Percentiles rank a stretch among this genome's conserved stretches.
phyloP scores from a whole-genome alignment of 1,140 invertebrate genomes.

The Ephestia elutella region DNA sequence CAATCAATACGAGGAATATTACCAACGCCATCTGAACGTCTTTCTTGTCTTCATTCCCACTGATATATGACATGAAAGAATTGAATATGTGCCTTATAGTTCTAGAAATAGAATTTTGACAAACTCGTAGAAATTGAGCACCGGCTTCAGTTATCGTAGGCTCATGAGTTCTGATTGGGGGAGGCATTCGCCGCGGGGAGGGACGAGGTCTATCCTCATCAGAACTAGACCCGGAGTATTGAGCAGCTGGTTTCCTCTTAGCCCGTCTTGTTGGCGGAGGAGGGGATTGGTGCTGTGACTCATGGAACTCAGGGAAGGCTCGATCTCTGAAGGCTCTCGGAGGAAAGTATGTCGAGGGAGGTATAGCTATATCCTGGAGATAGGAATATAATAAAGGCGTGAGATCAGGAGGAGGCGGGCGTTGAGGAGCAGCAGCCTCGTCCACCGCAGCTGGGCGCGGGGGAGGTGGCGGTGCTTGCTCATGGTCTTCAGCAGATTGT shows the following conservation, averaged over 20 bases:
- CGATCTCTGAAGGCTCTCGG: conserved; percentile 58
- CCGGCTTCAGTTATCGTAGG: conserved; percentile 78
- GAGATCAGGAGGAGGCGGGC: conserved; percentile 75
- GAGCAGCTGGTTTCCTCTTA: conserved; percentile 55
- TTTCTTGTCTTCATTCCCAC: conserved; percentile 77
- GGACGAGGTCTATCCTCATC: conserved; percentile 67
- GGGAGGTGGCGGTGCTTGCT: conserved; percentile 26
- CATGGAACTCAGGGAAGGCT: conserved; percentile 46
- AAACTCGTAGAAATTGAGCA: conserved; percentile 78
- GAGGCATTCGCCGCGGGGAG: conserved; percentile 53
- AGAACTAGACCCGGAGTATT: conserved; percentile 67
- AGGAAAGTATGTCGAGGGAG: conserved; percentile 61
- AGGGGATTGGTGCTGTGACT: conserved; percentile 46
- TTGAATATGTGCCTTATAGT: conserved; percentile 79
- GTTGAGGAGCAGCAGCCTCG: conserved; percentile 61
- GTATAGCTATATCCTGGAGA: conserved; percentile 68
- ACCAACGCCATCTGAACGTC: conserved; percentile 83
- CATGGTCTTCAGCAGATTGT: conserved; percentile 22
- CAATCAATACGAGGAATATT: conserved; percentile 83
- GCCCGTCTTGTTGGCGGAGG: conserved; percentile 49
- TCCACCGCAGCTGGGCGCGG: conserved; percentile 44
- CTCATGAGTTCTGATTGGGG: conserved; percentile 62
- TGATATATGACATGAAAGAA: conserved; percentile 76
- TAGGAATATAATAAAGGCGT: conserved; percentile 73
- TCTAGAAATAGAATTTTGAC: conserved; percentile 77